phyloP scores from a whole-genome alignment of 1,140 invertebrate genomes.

The Trachymyrmex septentrionalis region DNA sequence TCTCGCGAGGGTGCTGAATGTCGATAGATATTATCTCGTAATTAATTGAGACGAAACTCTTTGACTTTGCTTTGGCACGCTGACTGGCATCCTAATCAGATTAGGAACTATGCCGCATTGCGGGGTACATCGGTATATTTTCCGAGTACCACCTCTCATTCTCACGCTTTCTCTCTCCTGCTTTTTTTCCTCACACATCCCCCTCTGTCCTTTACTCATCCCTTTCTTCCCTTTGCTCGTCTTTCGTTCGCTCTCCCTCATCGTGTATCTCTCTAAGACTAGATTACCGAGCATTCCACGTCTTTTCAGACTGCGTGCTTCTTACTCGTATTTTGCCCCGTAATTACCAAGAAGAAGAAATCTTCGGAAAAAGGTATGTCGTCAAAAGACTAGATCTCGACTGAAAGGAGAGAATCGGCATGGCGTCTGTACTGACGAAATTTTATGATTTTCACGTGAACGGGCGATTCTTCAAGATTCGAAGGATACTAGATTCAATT shows the following conservation, averaged over 20 bases:
- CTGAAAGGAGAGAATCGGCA: constrained; percentile 48
- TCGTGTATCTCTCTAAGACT: constrained; percentile 49
- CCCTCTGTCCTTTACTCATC: constrained; percentile 9
- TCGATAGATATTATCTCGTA: constrained; percentile 51
- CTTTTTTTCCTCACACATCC: neutral
- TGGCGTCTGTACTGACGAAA: neutral
- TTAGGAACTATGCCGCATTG: constrained; percentile 75
- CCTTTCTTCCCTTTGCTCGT: constrained; percentile 38
- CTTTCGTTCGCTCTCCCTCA: constrained; percentile 52
- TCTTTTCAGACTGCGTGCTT: constrained; percentile 66
- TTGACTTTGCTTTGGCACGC: constrained; percentile 60
- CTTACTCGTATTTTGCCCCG: constrained; percentile 69
- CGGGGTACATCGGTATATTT: constrained; percentile 65
- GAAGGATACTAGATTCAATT: constrained; percentile 13
- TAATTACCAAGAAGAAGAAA: constrained; percentile 69
- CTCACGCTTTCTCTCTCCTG: constrained; percentile 11
- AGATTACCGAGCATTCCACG: constrained; percentile 59
- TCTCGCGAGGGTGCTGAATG: neutral
- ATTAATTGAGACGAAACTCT: constrained; percentile 57
- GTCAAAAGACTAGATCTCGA: constrained; percentile 43
- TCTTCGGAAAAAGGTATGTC: constrained; percentile 59
- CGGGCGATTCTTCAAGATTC: neutral
- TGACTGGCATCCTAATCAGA: constrained; percentile 74
- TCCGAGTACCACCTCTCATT: neutral
- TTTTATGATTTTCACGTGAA: constrained; percentile 40